Base-by-base conservation (phyloP, 2,113 vertebrate species). In the Polypterus bichir region DNA sequence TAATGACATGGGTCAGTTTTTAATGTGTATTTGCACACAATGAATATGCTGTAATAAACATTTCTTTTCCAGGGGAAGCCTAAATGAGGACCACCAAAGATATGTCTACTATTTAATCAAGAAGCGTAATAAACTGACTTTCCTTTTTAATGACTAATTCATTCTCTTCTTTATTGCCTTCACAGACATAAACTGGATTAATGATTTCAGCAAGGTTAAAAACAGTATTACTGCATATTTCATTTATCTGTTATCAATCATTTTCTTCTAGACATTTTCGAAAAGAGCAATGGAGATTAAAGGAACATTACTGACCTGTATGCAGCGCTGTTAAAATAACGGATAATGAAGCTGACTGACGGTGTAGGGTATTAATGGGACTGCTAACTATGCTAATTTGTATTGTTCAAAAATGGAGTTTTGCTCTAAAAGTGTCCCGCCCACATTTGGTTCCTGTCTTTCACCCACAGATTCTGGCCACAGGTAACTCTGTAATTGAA, bases 141-240 rank as follows among this genome's bases (percentile, higher is more conserved):
- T 76, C 70, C 67, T 77, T 81, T 82, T 86, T 51, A 85, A 85
- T 80, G 78, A 83, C 77, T 85, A 83, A 82, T 83, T 83, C 81
- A 83, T 80, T 81, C 81, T 79, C 80, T 79, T 75, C 78, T 86
- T 85, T 81, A 86, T 82, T 82, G 80, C 79, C 76, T 82, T 77
- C 76, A 73, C 77, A 78, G 79, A 79, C 77, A 84, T 86, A 83
- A 84, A 85, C 75, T 67, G 73, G 78, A 85, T 84, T 85, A 84
- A 85, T 81, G 85, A 81, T 80, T 83, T 78, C 71, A 83, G 76
- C 79, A 81, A 83, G 85, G 81, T 86, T 85, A 86, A 83, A 83
- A 84, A 87, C 81, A 81, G 81, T 82, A 77, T 74, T 76, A 68
- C 78, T 71, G 77, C 75, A 79, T 76, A 79, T 84, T 83, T 73